Base-by-base conservation (phyloP, 2,113 vertebrate genomes). In the Turnix velox region DNA sequence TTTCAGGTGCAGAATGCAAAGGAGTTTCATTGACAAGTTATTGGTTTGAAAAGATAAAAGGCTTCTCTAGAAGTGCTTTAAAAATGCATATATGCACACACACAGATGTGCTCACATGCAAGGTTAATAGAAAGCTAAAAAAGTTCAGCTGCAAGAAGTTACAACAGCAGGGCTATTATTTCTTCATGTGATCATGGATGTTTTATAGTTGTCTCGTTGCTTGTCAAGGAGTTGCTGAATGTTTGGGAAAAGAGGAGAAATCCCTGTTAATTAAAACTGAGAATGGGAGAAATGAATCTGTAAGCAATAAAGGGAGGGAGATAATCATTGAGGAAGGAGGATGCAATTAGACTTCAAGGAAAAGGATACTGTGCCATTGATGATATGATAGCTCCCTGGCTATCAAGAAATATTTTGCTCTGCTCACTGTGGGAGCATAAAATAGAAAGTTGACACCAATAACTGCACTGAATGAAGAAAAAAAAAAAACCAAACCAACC, bases 241-340 rank as follows among this genome's bases (percentile, higher is more conserved):
- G 51, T 39, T 37, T 90, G 30, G 72, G 51, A 54, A 52, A 87
- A 85, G 76, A 43, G 54, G 33, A 71, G 43, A 37, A 71, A 88
- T 8, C 65, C 59, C 16, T 73, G 10, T 82, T 93, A 88, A 63
- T 96, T 95, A 96, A 94, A 95, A 71, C 62, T 52, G 91, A 82
- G 28, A 45, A 91, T 63, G 78, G 74, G 45, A 92, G n/a, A 82
- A 97, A 90, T 27, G 51, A 94, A 94, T 94, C 39, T 52, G 33
- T n/a, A 22, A 46, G 43, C 93, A 77, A 28, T 31, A 84, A 87
- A 92, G 30, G n/a, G 61, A 92, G 24, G 42, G 33, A 85, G 54
- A 46, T 87, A 84, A 97, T 97, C 94, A 91, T 86, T 94, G 82
- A 62, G 71, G 63, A 96, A 61, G 65, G 81, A 93, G 78, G 77